These are phyloP conservation scores for Henicopernis longicauda DNA, from an alignment of 2,113 vertebrate species.

Conservation along the genomic window DNA sequence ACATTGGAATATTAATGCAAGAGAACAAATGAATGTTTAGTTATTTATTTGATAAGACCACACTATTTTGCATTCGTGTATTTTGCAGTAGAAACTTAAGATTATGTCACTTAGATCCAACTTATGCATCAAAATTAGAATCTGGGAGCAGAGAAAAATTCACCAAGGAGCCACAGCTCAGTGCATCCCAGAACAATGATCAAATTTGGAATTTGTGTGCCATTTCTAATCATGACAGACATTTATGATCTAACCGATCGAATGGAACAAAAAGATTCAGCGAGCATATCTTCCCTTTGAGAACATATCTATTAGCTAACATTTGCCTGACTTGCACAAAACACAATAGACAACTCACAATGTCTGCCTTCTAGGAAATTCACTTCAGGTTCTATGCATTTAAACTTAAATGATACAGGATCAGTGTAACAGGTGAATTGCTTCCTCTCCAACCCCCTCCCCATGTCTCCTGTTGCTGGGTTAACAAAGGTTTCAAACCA, in stretches of 20 bases:
- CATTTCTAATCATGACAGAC: background rate
- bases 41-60: background rate
- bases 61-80: background rate
- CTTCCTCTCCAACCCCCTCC: background rate
- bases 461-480: rapidly evolving
- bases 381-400: background rate
- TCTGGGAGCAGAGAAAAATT: background rate
- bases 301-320: background rate
- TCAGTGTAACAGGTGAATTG: rapidly evolving
- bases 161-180: background rate
- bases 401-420: background rate
- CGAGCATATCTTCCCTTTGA: background rate
- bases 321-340: rapidly evolving
- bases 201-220: background rate
- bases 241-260: background rate
- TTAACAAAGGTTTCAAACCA: background rate
- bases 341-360: background rate
- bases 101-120: background rate
- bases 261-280: background rate
- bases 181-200: background rate
- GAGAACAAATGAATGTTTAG: background rate
- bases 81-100: background rate
- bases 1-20: background rate
- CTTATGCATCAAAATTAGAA: background rate
- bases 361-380: background rate